Evolutionary conservation across 2,888 invertebrate species (phyloP).

Genomic region (Zygaena filipendulae): DNA sequence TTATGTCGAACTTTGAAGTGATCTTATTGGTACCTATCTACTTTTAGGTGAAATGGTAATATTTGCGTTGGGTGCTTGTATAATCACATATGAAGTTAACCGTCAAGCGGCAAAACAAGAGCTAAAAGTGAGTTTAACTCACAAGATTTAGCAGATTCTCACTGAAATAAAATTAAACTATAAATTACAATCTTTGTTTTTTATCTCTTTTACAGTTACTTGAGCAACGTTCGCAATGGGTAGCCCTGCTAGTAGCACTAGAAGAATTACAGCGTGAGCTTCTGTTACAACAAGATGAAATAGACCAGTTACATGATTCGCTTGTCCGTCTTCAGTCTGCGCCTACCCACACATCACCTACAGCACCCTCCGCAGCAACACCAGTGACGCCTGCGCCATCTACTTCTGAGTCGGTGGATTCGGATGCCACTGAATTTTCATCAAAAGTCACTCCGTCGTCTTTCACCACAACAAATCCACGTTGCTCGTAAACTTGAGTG

Average conservation of each 20-base stretch:
- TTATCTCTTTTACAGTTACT: constrained; percentile 21
- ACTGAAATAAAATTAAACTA: background rate
- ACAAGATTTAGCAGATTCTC: background rate
- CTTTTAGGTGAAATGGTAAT: constrained; percentile 28
- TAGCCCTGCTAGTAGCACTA: constrained; percentile 21
- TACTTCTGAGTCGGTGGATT: too few relatives aligned
- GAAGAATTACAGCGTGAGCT: constrained; percentile 25
- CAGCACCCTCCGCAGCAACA: too few relatives aligned
- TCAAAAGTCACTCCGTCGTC: too few relatives aligned
- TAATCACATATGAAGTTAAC: constrained; percentile 27
- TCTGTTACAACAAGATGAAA: constrained; percentile 23
- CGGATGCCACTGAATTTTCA: too few relatives aligned
- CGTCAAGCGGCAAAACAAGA: constrained; percentile 28
- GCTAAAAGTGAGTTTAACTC: constrained; percentile 14
- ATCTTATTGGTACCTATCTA: background rate
- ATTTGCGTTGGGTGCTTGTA: constrained; percentile 25
- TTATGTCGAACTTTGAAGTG: too few relatives aligned
- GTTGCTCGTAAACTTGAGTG: too few relatives aligned
- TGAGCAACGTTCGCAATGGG: constrained; percentile 21
- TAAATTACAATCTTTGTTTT: too few relatives aligned
- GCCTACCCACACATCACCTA: too few relatives aligned
- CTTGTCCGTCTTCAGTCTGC: too few relatives aligned
- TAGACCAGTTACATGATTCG: constrained; percentile 14
- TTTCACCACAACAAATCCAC: too few relatives aligned
- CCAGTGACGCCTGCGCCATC: too few relatives aligned